Evolutionary conservation across 2,113 vertebrate species (phyloP), one percentile per base, ranked within the genome.

Genomic region (Chlorocebus sabaeus): DNA sequence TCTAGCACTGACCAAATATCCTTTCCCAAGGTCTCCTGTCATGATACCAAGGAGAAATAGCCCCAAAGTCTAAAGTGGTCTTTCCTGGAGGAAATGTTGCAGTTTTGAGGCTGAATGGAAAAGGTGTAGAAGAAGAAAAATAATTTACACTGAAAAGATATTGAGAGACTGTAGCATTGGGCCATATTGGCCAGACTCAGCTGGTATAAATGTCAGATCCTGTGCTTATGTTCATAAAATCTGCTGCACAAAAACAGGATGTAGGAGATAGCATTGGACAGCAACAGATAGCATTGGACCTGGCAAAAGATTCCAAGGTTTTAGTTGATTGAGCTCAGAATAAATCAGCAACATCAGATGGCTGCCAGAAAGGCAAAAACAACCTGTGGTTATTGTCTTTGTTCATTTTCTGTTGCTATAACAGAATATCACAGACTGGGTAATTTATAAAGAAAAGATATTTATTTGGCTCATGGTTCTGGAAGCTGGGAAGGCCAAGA

Each of bases 311-410:
- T 50, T 11, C 45, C 23, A 57, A 73, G 40, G 12, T 30, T 82
- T 92, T 80, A 89, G 35, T 61, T 25, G 23, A n/a, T 0, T 20
- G 84, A 92, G 59, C 59, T 95, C 87, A 92, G 96, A 61, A 79
- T 45, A 68, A 90, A 17, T 84, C 79, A 40, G 38, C 5, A 12
- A 5, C 45, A 32, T n/a, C 13, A 16, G 25, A 72, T 40, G 48
- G 6, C 81, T 40, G 7, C 61, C 78, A 55, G 88, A 30, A 80
- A 17, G 80, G 23, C 64, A 86, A 38, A 95, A 52, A 1, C 83
- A 14, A 5, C 43, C 72, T 13, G 45, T 30, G 27, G 52, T 59
- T n/a, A 78, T 45, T 45, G 40, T 76, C 25, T 43, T 75, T 14
- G 25, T 76, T 45, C 43, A 43, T 45, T 76, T 45, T 30, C 25